Evolutionary conservation across 2,797 vertebrate species (phyloP).

Genomic region (Poeciliopsis paucimaculata): DNA sequence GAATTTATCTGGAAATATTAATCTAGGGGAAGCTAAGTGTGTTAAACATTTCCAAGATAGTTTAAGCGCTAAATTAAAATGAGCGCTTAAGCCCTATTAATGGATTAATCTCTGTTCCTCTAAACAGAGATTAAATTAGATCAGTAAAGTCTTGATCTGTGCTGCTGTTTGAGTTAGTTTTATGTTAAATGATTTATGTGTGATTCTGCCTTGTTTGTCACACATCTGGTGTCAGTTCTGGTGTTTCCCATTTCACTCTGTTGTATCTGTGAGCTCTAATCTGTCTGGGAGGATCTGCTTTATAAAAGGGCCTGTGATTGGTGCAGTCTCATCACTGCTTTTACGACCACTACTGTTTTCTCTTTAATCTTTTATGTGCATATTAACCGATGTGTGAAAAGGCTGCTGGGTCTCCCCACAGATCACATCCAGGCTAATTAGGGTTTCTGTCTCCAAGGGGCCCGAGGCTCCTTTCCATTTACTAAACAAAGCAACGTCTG

Average conservation of each 20-base stretch:
- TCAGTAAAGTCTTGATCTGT: neutral
- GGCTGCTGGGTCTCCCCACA: constrained; percentile 49
- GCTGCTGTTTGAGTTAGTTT: neutral
- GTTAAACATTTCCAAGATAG: neutral
- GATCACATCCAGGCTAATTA: constrained; percentile 72
- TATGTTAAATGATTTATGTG: neutral
- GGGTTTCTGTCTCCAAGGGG: constrained; percentile 48
- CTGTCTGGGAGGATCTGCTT: constrained; percentile 11
- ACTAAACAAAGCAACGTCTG: constrained; percentile 55
- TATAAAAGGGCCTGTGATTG: neutral
- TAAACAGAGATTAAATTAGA: neutral
- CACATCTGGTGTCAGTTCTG: neutral
- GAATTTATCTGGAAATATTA: neutral
- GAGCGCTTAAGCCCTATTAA: neutral
- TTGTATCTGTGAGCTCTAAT: neutral
- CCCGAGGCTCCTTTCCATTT: constrained; percentile 37
- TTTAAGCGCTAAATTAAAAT: neutral
- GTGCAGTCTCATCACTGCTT: constrained; percentile 36
- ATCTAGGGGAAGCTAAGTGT: neutral
- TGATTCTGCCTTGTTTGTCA: neutral
- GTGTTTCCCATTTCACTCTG: neutral
- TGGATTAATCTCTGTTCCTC: neutral
- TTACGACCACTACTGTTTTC: constrained; percentile 43
- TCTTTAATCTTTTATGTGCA: constrained; percentile 79
- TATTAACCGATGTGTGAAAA: constrained; percentile 68